phyloP scores from a whole-genome alignment of 2,888 invertebrate genomes.

The Aethes cnicana region DNA sequence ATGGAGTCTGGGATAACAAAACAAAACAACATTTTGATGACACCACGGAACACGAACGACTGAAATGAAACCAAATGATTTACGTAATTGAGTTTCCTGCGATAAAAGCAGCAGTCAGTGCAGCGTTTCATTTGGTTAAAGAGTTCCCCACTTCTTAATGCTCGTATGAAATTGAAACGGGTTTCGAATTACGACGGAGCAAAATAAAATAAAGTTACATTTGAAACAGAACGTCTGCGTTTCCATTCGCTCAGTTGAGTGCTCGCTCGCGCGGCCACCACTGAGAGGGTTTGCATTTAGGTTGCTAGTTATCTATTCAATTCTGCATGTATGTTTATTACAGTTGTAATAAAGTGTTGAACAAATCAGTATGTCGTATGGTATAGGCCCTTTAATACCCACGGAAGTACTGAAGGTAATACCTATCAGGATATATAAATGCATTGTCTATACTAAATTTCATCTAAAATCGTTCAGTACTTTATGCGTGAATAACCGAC shows the following conservation, averaged over 20 bases:
- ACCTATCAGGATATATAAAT: no score
- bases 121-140: constrained; percentile 1
- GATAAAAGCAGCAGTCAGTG: constrained; percentile 10
- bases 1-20: no score
- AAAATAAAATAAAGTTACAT: constrained; percentile 8
- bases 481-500: no score
- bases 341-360: not conserved
- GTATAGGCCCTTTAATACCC: no score
- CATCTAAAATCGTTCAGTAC: no score
- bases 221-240: constrained; percentile 10
- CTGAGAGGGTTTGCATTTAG: not conserved
- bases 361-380: not conserved
- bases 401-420: no score
- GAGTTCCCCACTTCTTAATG: constrained; percentile 13
- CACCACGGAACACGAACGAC: not conserved
- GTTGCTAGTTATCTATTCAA: not conserved
- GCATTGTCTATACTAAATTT: no score
- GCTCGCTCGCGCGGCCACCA: constrained; percentile 8
- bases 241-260: constrained; percentile 12
- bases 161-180: not conserved
- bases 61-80: constrained; percentile 1
- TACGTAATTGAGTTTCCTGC: not conserved
- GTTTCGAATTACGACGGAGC: constrained; percentile 5
- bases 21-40: no score
- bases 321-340: not conserved